Percentiles rank a stretch among this genome's conserved stretches.
phyloP scores from a whole-genome alignment of 1,140 invertebrate genomes.

The Ceratina japonica region DNA sequence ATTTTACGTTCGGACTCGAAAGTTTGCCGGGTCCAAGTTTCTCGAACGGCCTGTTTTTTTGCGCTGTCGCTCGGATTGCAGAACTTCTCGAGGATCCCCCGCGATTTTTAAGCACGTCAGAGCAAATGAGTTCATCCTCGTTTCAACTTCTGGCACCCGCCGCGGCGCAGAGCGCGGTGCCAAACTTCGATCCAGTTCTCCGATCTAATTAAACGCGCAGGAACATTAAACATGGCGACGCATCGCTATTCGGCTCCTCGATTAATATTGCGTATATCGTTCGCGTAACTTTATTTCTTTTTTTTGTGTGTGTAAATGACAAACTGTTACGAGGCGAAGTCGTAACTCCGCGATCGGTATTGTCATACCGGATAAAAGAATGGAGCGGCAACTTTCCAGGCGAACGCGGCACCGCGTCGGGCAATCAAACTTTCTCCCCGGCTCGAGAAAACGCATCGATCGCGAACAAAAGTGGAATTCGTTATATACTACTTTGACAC shows the following conservation, averaged over 20 bases:
- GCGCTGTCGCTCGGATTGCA: too few species aligned
- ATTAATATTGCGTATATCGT: background rate
- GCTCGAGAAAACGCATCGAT: conserved; percentile 2
- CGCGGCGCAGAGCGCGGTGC: background rate
- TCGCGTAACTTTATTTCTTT: too few species aligned
- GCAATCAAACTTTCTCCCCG: conserved; percentile 33
- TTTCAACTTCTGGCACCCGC: conserved; percentile 10
- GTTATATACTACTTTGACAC: background rate
- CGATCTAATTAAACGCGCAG: conserved; percentile 37
- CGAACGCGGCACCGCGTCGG: background rate
- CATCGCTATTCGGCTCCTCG: background rate
- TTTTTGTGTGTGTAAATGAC: background rate
- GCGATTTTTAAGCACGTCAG: conserved; percentile 18
- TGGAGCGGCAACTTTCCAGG: conserved; percentile 16
- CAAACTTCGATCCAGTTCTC: conserved; percentile 28
- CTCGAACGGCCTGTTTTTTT: too few species aligned
- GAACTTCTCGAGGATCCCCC: too few species aligned
- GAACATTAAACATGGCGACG: background rate
- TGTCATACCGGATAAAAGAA: conserved; percentile 30
- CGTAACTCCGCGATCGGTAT: conserved; percentile 30
- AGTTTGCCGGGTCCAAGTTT: too few species aligned
- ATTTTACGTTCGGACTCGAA: too few species aligned
- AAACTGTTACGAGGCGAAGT: conserved; percentile 12
- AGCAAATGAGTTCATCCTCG: background rate
- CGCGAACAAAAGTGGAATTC: conserved; percentile 8